These are phyloP conservation scores for Orthonevra nobilis DNA, from an alignment of 2,888 invertebrate genomes.

Conservation along the genomic window DNA sequence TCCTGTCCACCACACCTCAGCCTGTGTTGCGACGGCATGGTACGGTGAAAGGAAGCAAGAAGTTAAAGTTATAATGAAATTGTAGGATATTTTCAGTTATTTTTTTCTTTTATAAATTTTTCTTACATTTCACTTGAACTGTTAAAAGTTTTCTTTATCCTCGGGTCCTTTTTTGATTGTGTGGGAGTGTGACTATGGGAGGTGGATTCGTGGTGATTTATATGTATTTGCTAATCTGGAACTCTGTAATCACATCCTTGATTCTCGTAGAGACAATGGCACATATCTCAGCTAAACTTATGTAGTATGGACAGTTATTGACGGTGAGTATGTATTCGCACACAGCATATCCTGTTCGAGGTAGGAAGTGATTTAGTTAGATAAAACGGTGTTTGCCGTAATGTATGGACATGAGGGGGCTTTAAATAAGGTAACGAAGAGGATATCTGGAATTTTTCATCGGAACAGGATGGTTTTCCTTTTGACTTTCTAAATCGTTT, in stretches of 20 bases:
- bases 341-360: no score
- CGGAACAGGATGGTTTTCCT: neutral
- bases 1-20: slow-evolving; percentile 1
- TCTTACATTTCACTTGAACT: slow-evolving; percentile 28
- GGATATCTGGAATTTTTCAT: slow-evolving; percentile 9
- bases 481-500: neutral
- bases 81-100: slow-evolving; percentile 53
- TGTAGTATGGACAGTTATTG: slow-evolving; percentile 51
- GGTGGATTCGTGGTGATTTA: slow-evolving; percentile 32
- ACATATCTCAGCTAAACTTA: slow-evolving; percentile 43
- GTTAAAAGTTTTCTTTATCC: slow-evolving; percentile 28
- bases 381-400: slow-evolving; percentile 41
- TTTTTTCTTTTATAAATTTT: slow-evolving; percentile 12
- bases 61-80: slow-evolving; percentile 67
- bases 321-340: neutral
- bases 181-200: slow-evolving; percentile 37
- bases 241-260: slow-evolving; percentile 42
- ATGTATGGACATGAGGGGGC: slow-evolving; percentile 40
- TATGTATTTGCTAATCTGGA: slow-evolving; percentile 28
- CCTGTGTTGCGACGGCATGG: neutral
- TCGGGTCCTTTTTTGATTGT: slow-evolving; percentile 27
- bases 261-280: slow-evolving; percentile 50
- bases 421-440: slow-evolving; percentile 8
- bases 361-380: slow-evolving; percentile 46
- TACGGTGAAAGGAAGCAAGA: slow-evolving; percentile 14